Evolutionary conservation across 1,140 invertebrate genomes (phyloP).

Genomic region (Arion vulgaris): DNA sequence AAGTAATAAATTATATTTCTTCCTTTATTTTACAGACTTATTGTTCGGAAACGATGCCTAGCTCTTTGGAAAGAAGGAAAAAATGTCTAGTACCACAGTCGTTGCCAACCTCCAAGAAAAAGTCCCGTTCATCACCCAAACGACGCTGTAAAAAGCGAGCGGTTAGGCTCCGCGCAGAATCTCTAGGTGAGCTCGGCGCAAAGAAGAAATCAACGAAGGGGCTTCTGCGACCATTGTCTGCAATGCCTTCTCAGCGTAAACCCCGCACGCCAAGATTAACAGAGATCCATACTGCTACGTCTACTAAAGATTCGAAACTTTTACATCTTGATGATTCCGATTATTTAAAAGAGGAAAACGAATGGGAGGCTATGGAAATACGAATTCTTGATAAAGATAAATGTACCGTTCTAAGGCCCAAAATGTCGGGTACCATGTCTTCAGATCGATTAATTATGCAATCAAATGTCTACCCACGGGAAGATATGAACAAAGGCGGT

Average conservation of each 20-base stretch:
- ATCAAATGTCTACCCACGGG: not conserved
- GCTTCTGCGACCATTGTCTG: not conserved
- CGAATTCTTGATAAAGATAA: conserved; percentile 19
- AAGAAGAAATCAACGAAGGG: not conserved
- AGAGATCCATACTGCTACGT: not conserved
- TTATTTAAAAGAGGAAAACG: not conserved
- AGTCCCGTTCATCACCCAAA: not conserved
- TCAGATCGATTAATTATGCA: not conserved
- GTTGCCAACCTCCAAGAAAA: not conserved
- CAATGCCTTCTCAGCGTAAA: not conserved
- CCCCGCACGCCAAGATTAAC: not conserved
- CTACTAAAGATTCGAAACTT: not conserved
- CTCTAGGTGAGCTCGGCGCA: not conserved
- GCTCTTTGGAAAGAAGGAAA: not conserved
- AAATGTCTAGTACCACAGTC: not conserved
- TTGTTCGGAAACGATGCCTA: not conserved
- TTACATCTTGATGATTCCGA: not conserved
- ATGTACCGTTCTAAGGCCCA: conserved; percentile 13
- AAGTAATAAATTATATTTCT: no score
- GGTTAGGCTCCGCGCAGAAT: not conserved
- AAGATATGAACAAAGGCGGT: not conserved
- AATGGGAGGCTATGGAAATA: conserved; percentile 32
- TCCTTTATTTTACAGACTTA: no score
- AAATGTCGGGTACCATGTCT: not conserved
- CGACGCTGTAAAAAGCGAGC: not conserved